Evolutionary conservation across 2,113 vertebrate genomes (phyloP), one percentile per base, ranked within the genome.

Genomic region (Puntigrus tetrazona): DNA sequence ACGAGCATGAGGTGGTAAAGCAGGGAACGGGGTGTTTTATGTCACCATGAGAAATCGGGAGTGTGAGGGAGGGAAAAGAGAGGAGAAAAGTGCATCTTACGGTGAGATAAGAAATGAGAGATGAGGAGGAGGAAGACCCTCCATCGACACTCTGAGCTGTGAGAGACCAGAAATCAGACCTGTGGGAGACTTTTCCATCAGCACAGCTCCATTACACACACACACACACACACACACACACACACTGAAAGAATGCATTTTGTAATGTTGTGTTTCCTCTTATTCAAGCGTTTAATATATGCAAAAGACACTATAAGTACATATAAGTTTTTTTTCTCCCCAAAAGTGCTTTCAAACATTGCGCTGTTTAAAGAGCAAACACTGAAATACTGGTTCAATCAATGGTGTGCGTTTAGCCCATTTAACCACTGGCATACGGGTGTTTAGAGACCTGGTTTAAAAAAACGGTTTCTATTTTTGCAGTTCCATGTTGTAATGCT

Each of bases 141-240:
- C 41, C 59, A 65, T 80, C 59, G 59, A 80, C 59, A 80, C 77
- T 18, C 55, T 29, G 25, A 36, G 27, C 79, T 18, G 79, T 61
- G 43, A 81, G 41, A 25, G 63, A 50, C 45, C 43, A 36, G 18
- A 34, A 70, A 70, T 81, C 43, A 81, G 79, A 70, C 18, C 79
- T 69, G 79, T 36, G 63, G 41, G 77, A 79, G 77, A 79, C 57
- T 61, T 63, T 61, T 81, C 78, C 78, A 81, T 47, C 61, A 81
- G 63, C 63, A 52, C 20, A 9, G 20, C 43, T 36, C 63, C 63
- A 70, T 67, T 50, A 36, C 45, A 27, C 59, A 61, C 57, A 27
- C 57, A 59, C 57, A 59, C 57, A 59, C 57, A 59, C 10, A 13
- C 57, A 61, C 57, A 59, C 57, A 57, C 8, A 25, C 22, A 61